Evolutionary conservation across 2,113 vertebrate genomes (phyloP).

Genomic region (Caranx melampygus): DNA sequence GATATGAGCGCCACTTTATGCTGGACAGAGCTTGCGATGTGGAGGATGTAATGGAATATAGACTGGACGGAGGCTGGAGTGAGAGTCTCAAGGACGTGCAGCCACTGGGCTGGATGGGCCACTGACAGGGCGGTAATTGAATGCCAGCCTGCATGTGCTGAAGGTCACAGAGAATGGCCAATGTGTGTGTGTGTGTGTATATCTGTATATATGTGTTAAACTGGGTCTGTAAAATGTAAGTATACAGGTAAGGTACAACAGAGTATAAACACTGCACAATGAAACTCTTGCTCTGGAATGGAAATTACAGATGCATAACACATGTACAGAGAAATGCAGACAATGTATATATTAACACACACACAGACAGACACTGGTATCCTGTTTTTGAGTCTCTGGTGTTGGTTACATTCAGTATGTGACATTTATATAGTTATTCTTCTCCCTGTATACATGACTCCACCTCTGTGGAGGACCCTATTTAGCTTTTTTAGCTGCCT

Average conservation of each 20-base stretch:
- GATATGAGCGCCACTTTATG: constrained; percentile 32
- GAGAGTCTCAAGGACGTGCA: constrained; percentile 74
- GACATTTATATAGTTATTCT: no score
- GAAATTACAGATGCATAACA: not conserved
- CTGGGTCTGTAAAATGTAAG: constrained; percentile 22
- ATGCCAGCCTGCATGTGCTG: constrained; percentile 78
- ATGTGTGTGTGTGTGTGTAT: constrained; percentile 33
- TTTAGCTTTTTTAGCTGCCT: no score
- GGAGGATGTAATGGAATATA: constrained; percentile 75
- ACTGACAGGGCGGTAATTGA: constrained; percentile 82
- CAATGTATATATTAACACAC: not conserved
- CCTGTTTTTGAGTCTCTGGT: not conserved
- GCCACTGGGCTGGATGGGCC: constrained; percentile 75
- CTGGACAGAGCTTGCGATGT: constrained; percentile 57
- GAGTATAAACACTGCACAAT: not conserved
- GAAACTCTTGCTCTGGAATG: not conserved
- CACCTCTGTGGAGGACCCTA: no score
- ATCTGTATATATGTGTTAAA: constrained; percentile 12
- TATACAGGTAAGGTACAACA: not conserved
- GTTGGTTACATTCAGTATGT: not conserved
- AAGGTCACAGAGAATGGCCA: constrained; percentile 77
- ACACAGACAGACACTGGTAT: not conserved
- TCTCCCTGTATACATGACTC: no score
- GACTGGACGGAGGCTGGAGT: constrained; percentile 70
- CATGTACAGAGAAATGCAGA: not conserved